Conservation (phyloP, 2,888 invertebrate genomes). For the Ectemnius cavifrons region DNA sequence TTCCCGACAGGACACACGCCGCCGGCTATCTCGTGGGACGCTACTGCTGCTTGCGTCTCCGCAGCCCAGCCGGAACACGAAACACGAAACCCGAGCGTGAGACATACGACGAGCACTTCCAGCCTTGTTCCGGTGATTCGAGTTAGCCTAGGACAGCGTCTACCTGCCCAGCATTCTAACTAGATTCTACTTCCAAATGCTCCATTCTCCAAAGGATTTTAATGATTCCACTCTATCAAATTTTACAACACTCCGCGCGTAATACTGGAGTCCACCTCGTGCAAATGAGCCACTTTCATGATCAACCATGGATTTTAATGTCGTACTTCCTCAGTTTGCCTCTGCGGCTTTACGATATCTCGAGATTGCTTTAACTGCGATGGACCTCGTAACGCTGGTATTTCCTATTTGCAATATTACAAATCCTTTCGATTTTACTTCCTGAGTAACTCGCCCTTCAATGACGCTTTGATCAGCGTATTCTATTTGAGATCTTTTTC, state of each 20-base stretch:
- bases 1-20: conserved; percentile 33
- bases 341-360: conserved; percentile 63
- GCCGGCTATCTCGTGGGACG: not conserved
- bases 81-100: not conserved
- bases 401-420: conserved; percentile 58
- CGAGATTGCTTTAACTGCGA: conserved; percentile 62
- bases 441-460: not conserved
- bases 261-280: conserved; percentile 52
- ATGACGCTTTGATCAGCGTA: too few relatives aligned
- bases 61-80: not conserved
- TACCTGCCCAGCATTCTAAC: not conserved
- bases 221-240: conserved; percentile 59
- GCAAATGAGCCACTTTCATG: conserved; percentile 58
- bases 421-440: conserved; percentile 56
- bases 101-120: not conserved
- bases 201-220: conserved; percentile 46
- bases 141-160: too few relatives aligned
- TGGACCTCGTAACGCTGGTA: conserved; percentile 70
- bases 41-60: conserved; percentile 4
- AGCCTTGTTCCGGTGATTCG: too few relatives aligned
- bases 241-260: conserved; percentile 47
- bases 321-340: conserved; percentile 35
- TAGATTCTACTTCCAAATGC: conserved; percentile 6
- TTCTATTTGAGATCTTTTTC: too few relatives aligned
- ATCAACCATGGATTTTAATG: conserved; percentile 69